Percentiles rank a stretch among this genome's conserved stretches.
Conservation (phyloP, 2,797 vertebrate species). For the Tadarida brasiliensis region DNA sequence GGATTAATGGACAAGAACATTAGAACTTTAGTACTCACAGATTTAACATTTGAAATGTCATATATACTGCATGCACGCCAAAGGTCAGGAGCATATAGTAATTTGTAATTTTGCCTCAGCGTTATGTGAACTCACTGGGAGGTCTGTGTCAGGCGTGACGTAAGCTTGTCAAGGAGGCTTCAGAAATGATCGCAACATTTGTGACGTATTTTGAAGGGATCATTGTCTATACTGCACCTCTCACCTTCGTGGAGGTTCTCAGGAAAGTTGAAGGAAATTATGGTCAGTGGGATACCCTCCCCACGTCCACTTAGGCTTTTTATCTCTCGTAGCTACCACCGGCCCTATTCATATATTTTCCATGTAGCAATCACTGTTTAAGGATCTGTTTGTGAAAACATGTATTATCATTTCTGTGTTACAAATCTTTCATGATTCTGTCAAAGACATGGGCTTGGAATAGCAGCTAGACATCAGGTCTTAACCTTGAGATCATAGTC, state of each 20-base stretch:
- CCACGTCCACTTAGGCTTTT: neutral
- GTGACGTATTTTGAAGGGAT: neutral
- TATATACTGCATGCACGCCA: neutral
- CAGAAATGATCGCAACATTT: neutral
- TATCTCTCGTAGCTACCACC: neutral
- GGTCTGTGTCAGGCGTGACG: neutral
- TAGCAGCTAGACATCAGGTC: neutral
- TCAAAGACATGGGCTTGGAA: neutral
- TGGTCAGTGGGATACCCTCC: neutral
- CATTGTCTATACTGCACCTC: neutral
- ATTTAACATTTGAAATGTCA: constrained; percentile 30
- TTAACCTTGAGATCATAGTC: neutral
- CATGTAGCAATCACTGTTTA: neutral
- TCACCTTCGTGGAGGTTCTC: neutral
- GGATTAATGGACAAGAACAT: neutral
- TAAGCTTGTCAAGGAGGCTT: neutral
- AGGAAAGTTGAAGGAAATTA: neutral
- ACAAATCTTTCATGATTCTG: neutral
- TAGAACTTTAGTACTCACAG: neutral
- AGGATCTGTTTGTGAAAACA: neutral
- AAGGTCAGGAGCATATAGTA: neutral
- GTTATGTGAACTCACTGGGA: neutral
- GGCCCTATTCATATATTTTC: neutral
- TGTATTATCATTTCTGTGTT: neutral
- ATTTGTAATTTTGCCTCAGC: constrained; percentile 11